These are phyloP conservation scores for Lerema accius DNA, from an alignment of 1,140 invertebrate genomes.

Conservation along the genomic window DNA sequence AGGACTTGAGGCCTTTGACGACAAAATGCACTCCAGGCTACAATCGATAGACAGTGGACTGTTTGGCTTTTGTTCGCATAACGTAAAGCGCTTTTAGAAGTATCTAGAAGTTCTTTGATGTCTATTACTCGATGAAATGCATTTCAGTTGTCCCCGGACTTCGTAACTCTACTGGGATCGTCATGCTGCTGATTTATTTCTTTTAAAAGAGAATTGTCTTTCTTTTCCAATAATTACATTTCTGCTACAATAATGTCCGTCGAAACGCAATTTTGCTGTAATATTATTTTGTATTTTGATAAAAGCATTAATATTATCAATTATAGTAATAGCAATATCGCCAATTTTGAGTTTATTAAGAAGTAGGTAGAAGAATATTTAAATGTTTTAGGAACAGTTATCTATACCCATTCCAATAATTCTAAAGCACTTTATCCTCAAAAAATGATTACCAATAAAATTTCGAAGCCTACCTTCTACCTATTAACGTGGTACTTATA, in stretches of 20 bases:
- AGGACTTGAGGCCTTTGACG: constrained; percentile 62
- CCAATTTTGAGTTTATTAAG: too few species aligned
- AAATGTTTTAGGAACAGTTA: too few species aligned
- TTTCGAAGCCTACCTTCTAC: not conserved
- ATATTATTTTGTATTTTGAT: too few species aligned
- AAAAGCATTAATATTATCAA: too few species aligned
- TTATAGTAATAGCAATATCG: too few species aligned
- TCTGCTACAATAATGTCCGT: not conserved
- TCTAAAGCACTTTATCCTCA: too few species aligned
- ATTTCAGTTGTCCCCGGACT: constrained; percentile 38
- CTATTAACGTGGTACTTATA: constrained; percentile 3
- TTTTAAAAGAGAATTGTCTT: not conserved
- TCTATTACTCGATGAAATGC: constrained; percentile 53
- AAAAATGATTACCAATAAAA: too few species aligned
- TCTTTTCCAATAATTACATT: constrained; percentile 13
- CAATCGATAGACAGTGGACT: constrained; percentile 75
- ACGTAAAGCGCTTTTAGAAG: constrained; percentile 58
- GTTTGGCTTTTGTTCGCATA: constrained; percentile 69
- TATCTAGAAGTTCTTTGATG: constrained; percentile 60
- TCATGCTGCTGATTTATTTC: constrained; percentile 9
- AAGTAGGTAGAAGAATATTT: too few species aligned
- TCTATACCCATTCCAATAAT: too few species aligned
- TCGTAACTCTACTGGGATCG: not conserved
- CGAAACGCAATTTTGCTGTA: too few species aligned
- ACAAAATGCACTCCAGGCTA: constrained; percentile 68